phyloP scores from a whole-genome alignment of 2,113 vertebrate species.

The Scatophagus argus region DNA sequence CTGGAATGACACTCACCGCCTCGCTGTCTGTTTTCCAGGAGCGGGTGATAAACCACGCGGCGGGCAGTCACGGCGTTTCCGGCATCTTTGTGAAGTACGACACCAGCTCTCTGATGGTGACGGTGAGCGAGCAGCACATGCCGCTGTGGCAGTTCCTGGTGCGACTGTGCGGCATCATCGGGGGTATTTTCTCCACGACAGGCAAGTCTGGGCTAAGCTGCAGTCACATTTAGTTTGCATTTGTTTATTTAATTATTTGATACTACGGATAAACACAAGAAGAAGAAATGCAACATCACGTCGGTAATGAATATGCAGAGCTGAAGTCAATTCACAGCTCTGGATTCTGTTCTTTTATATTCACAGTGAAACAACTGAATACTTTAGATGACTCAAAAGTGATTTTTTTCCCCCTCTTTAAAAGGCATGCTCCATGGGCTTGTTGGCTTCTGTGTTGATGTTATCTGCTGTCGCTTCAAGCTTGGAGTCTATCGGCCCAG shows the following conservation, averaged over 20 bases:
- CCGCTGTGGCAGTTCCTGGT: constrained; percentile 97
- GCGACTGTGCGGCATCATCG: constrained; percentile 94
- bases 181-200: constrained; percentile 97
- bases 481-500: constrained; percentile 85
- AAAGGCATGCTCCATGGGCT: constrained; percentile 95
- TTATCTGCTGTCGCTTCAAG: constrained; percentile 93
- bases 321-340: neutral
- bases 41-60: constrained; percentile 94
- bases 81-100: constrained; percentile 98
- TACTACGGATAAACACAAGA: neutral
- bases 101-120: constrained; percentile 97
- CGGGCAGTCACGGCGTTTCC: constrained; percentile 96
- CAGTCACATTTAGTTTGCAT: neutral
- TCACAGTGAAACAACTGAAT: neutral
- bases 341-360: neutral
- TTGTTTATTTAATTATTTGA: neutral
- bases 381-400: no score
- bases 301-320: no score
- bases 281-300: no score
- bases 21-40: constrained; percentile 80
- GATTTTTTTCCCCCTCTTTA: constrained; percentile 53
- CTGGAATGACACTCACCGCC: neutral
- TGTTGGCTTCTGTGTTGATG: constrained; percentile 90
- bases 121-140: constrained; percentile 96
- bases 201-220: constrained; percentile 77